These are phyloP conservation scores for Metopolophium dirhodum DNA, from an alignment of 1,140 invertebrate species.

Conservation along the genomic window DNA sequence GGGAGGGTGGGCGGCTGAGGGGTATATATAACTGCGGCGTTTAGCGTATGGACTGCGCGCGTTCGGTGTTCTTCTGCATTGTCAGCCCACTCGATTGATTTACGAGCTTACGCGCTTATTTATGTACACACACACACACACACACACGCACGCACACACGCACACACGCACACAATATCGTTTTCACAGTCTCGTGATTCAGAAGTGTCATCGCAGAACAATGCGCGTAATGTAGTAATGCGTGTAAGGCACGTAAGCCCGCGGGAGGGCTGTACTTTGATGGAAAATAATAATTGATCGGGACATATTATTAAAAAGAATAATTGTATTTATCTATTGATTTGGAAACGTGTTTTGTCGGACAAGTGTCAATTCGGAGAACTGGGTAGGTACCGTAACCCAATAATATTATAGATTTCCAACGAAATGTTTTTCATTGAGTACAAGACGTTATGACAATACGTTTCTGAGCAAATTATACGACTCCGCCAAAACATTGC, in stretches of 20 bases:
- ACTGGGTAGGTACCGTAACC: too few species aligned
- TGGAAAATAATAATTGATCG: background rate
- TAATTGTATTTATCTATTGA: too few species aligned
- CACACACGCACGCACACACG: too few species aligned
- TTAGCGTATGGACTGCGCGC: background rate
- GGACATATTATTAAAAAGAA: background rate
- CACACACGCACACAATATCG: too few species aligned
- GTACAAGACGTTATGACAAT: too few species aligned
- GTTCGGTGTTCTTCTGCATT: background rate
- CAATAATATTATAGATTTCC: too few species aligned
- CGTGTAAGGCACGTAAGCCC: too few species aligned
- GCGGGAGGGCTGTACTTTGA: background rate
- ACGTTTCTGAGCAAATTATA: too few species aligned
- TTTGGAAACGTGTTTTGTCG: too few species aligned
- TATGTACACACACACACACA: background rate
- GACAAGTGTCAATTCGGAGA: too few species aligned
- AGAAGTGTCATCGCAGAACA: background rate
- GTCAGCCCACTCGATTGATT: constrained; percentile 8
- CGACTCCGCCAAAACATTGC: too few species aligned
- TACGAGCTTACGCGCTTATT: background rate
- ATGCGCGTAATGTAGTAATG: background rate
- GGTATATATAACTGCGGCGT: background rate
- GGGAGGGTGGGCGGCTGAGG: background rate
- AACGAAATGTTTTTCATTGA: too few species aligned
- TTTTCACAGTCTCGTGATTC: background rate